These are phyloP conservation scores for Eurosta solidaginis DNA, from an alignment of 1,140 invertebrate species.

Conservation along the genomic window DNA sequence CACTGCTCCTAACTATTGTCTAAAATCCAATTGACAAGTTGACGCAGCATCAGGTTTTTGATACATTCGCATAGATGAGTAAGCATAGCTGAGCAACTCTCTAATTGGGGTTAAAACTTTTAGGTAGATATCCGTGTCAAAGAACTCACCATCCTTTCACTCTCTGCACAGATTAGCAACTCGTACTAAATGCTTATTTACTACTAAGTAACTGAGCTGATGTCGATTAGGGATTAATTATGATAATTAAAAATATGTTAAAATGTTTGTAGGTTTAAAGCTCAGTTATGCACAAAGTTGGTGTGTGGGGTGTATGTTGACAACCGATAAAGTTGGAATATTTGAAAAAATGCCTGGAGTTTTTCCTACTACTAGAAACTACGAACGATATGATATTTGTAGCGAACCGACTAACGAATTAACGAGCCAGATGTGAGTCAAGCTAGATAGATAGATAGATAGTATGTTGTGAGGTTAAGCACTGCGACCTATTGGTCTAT, in stretches of 20 bases:
- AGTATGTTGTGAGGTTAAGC: too few species aligned
- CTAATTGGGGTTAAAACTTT: neutral
- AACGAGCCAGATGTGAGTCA: too few species aligned
- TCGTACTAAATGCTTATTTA: neutral
- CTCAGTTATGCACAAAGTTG: too few species aligned
- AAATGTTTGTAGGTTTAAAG: conserved; percentile 1
- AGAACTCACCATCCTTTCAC: neutral
- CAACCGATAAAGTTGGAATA: too few species aligned
- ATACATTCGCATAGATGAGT: neutral
- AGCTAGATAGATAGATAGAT: too few species aligned
- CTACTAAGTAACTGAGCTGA: neutral
- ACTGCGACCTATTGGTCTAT: too few species aligned
- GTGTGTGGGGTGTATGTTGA: neutral
- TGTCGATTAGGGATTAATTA: conserved; percentile 21
- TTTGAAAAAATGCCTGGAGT: too few species aligned
- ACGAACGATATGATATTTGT: too few species aligned
- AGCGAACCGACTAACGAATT: too few species aligned
- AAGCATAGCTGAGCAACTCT: too few species aligned
- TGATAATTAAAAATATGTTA: conserved; percentile 21
- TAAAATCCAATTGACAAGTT: neutral
- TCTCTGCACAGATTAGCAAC: neutral
- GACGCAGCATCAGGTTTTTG: neutral
- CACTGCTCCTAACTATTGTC: neutral
- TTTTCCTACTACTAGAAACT: too few species aligned
- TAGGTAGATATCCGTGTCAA: conserved; percentile 1